phyloP scores from a whole-genome alignment of 37 sponge, comb jelly and placozoan species.

The Aphrocallistes beatrix region DNA sequence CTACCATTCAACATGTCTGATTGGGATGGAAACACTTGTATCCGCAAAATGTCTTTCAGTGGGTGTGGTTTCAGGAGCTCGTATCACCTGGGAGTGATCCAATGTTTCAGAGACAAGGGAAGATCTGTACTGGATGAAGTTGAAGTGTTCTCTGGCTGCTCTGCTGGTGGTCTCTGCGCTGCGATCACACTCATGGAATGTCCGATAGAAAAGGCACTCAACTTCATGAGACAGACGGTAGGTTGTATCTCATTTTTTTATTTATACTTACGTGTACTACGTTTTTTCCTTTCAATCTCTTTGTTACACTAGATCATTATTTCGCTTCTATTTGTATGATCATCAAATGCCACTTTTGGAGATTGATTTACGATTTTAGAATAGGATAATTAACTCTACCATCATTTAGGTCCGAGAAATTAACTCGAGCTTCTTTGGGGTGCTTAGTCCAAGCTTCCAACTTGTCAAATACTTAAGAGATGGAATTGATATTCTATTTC shows the following conservation, averaged over 20 bases:
- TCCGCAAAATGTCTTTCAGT: background rate
- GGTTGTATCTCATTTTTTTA: background rate
- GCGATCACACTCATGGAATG: background rate
- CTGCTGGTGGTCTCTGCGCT: background rate
- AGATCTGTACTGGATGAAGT: background rate
- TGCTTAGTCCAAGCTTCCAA: background rate
- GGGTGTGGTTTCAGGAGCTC: background rate
- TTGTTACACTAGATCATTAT: too few species aligned
- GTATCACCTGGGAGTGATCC: background rate
- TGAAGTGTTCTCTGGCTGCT: background rate
- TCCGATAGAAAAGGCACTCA: background rate
- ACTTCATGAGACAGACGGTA: constrained; percentile 3
- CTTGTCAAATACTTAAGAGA: background rate
- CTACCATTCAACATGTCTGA: background rate
- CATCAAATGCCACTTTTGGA: too few species aligned
- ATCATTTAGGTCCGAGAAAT: constrained; percentile 6
- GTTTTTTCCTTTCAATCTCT: too few species aligned
- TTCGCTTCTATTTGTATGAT: too few species aligned
- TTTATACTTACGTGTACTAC: background rate
- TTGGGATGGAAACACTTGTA: background rate
- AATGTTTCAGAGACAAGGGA: background rate
- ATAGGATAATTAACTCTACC: background rate
- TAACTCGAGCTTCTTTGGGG: background rate
- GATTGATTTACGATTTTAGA: too few species aligned
- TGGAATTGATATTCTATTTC: background rate